Evolutionary conservation across 2,888 invertebrate genomes (phyloP).

Genomic region (Lottia scabra): DNA sequence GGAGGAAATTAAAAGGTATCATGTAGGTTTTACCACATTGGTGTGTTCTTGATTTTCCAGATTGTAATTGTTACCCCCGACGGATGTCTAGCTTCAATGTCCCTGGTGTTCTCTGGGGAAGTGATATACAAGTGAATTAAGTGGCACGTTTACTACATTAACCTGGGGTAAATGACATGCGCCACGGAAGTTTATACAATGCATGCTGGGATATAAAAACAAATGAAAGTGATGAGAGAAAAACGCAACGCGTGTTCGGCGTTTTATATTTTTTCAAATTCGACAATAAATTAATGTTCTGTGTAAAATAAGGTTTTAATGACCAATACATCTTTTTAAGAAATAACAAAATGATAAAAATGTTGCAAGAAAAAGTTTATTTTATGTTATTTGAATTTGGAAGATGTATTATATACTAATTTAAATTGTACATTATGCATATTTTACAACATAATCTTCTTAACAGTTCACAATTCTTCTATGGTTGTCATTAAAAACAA

Average conservation of each 20-base stretch:
- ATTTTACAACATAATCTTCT: too few species aligned
- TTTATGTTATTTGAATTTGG: too few species aligned
- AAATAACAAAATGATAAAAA: too few species aligned
- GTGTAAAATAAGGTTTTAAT: too few species aligned
- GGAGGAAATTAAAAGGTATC: neutral
- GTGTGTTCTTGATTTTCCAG: neutral
- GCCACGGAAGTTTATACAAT: constrained; percentile 4
- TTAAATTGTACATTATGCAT: too few species aligned
- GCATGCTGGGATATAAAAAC: constrained; percentile 1
- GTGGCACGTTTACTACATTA: neutral
- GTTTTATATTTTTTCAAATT: neutral
- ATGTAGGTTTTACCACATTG: neutral
- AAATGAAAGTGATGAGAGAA: neutral
- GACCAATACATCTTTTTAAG: too few species aligned
- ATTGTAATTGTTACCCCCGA: constrained; percentile 1
- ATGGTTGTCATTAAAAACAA: too few species aligned
- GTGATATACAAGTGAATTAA: neutral
- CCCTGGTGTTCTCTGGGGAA: neutral
- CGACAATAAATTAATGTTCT: too few species aligned
- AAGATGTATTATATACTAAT: too few species aligned
- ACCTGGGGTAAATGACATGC: constrained; percentile 2
- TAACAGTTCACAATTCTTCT: too few species aligned
- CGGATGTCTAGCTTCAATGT: neutral
- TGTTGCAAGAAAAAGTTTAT: too few species aligned
- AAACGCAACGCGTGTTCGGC: neutral